These are phyloP conservation scores for Spatula clypeata DNA, from an alignment of 2,797 vertebrate species.

Conservation along the genomic window DNA sequence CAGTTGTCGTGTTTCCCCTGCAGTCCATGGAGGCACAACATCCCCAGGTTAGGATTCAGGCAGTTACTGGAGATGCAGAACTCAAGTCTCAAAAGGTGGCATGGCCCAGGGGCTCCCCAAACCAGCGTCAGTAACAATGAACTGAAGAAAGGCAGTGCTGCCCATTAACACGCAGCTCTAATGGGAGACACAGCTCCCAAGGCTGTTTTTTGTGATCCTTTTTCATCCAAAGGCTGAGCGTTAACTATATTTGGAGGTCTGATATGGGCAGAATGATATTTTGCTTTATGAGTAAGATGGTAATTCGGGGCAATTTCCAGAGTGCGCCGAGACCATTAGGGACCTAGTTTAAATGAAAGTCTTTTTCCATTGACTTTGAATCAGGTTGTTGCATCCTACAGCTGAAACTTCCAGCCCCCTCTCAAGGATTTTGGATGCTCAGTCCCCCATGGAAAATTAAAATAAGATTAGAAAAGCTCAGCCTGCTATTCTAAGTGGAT, in stretches of 20 bases:
- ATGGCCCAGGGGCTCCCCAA: not conserved
- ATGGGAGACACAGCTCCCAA: accelerated
- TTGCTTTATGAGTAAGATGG: not conserved
- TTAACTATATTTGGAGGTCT: not conserved
- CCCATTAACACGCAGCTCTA: not conserved
- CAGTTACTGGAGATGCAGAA: not conserved
- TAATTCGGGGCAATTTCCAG: not conserved
- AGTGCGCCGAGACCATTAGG: accelerated
- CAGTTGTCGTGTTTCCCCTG: accelerated
- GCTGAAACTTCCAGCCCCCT: conserved; percentile 24
- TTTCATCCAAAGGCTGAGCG: not conserved
- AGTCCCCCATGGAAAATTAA: conserved; percentile 63
- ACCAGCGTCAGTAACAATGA: not conserved
- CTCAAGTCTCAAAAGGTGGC: not conserved
- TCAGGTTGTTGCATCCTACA: conserved; percentile 1
- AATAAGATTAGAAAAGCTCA: conserved; percentile 72
- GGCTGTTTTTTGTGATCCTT: not conserved
- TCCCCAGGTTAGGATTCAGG: accelerated
- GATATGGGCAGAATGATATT: not conserved
- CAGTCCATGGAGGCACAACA: not conserved
- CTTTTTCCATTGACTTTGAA: not conserved
- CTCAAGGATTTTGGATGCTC: conserved; percentile 41
- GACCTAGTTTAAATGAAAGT: not conserved
- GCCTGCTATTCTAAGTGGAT: conserved; percentile 69
- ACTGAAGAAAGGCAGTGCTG: not conserved